phyloP scores from a whole-genome alignment of 2,888 invertebrate species.

The Eurytoma californica region DNA sequence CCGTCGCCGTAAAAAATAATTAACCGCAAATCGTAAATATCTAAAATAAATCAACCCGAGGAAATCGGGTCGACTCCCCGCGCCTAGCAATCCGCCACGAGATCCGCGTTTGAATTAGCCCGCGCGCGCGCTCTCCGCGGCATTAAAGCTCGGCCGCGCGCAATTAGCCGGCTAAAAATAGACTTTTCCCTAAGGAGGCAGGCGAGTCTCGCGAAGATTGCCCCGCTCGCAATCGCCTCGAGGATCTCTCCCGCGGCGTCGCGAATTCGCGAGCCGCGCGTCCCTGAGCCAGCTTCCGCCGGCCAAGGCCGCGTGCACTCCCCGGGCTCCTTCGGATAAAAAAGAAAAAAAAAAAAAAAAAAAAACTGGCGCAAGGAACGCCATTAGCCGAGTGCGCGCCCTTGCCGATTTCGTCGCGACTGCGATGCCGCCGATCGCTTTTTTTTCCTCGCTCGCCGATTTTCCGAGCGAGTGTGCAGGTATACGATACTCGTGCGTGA shows the following conservation, averaged over 20 bases:
- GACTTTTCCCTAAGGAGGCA: constrained; percentile 50
- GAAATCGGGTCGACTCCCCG: constrained; percentile 29
- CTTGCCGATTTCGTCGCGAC: constrained; percentile 26
- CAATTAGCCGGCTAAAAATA: constrained; percentile 52
- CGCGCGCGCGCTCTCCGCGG: neutral
- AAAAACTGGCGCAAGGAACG: constrained; percentile 64
- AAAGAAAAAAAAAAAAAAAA: constrained; percentile 37
- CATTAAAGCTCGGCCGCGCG: constrained; percentile 7
- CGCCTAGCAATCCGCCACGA: neutral
- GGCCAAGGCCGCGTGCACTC: constrained; percentile 57
- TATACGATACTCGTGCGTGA: neutral
- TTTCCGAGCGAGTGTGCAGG: neutral
- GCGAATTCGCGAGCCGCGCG: constrained; percentile 64
- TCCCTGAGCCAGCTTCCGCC: constrained; percentile 69
- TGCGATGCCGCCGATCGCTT: no score
- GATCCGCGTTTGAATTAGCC: constrained; percentile 36
- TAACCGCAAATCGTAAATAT: neutral
- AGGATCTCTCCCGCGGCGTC: constrained; percentile 49
- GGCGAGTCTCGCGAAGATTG: neutral
- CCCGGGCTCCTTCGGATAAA: neutral
- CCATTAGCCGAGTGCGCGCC: constrained; percentile 61
- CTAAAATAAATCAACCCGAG: neutral
- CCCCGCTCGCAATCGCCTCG: constrained; percentile 58
- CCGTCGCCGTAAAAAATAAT: constrained; percentile 2
- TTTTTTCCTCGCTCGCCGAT: no score